Percentiles rank a stretch among this genome's conserved stretches.
phyloP scores from a whole-genome alignment of 2,113 vertebrate genomes.

The Sialia sialis region DNA sequence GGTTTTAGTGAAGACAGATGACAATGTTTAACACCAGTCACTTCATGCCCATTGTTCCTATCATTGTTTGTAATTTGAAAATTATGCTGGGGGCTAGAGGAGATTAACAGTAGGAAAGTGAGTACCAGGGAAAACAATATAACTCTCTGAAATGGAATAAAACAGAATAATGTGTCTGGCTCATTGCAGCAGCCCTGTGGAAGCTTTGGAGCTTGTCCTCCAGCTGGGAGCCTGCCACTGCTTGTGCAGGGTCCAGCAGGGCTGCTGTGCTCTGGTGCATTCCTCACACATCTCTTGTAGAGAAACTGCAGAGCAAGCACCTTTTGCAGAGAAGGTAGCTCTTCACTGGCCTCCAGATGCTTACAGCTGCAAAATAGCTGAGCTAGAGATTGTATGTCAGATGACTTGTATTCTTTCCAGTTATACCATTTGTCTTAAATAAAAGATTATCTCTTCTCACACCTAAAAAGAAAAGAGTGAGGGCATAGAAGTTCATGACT shows the following conservation, averaged over 20 bases:
- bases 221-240: not conserved
- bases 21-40: slow-evolving; percentile 20
- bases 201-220: not conserved
- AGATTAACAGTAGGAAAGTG: slow-evolving; percentile 42
- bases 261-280: not conserved
- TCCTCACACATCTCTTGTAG: not conserved
- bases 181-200: not conserved
- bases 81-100: slow-evolving; percentile 24
- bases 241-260: not conserved
- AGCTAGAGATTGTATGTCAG: not conserved
- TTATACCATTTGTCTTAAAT: not conserved
- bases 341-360: not conserved
- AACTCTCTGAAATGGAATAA: not conserved
- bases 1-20: slow-evolving; percentile 13
- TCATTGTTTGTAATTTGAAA: slow-evolving; percentile 32
- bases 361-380: not conserved
- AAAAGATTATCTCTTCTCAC: not conserved
- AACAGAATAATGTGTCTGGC: not conserved
- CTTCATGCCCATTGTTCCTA: slow-evolving; percentile 16
- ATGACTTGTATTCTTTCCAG: not conserved
- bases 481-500: not conserved
- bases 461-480: not conserved
- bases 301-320: not conserved
- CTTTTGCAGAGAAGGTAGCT: not conserved
- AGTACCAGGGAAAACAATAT: not conserved